phyloP scores from a whole-genome alignment of 2,888 invertebrate species.

The Noctua janthina region DNA sequence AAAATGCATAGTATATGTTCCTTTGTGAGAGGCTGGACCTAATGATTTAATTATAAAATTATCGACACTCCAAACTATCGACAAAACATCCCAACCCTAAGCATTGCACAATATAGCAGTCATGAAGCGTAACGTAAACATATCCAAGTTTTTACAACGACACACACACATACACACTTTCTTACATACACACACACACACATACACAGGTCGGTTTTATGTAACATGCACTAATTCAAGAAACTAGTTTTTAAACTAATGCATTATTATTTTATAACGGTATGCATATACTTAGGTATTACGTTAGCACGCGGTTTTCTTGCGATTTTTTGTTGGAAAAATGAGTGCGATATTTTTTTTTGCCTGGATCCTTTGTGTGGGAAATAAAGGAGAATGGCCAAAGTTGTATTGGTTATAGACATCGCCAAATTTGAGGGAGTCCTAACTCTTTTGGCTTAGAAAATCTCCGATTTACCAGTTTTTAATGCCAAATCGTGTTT shows the following conservation, averaged over 20 bases:
- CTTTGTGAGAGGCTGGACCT: no score
- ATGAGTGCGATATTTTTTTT: no score
- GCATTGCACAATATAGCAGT: constrained; percentile 80
- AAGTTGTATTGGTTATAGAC: background rate
- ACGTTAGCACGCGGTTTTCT: constrained; percentile 1
- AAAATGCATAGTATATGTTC: background rate
- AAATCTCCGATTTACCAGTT: background rate
- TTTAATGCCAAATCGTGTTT: background rate
- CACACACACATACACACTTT: constrained; percentile 47
- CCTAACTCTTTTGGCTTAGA: background rate
- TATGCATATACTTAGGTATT: background rate
- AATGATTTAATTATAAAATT: background rate
- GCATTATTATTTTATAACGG: constrained; percentile 50
- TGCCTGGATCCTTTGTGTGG: background rate
- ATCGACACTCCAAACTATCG: constrained; percentile 36
- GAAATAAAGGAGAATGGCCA: background rate
- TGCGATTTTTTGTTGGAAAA: background rate
- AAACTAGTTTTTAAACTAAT: constrained; percentile 53
- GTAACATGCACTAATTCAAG: constrained; percentile 65
- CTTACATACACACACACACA: constrained; percentile 20
- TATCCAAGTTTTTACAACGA: constrained; percentile 70
- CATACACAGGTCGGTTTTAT: constrained; percentile 55
- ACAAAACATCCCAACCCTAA: constrained; percentile 71
- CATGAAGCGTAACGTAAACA: constrained; percentile 79
- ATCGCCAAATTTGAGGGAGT: background rate